Conservation (phyloP, 2,797 vertebrate species). For the Phaenicophaeus curvirostris region DNA sequence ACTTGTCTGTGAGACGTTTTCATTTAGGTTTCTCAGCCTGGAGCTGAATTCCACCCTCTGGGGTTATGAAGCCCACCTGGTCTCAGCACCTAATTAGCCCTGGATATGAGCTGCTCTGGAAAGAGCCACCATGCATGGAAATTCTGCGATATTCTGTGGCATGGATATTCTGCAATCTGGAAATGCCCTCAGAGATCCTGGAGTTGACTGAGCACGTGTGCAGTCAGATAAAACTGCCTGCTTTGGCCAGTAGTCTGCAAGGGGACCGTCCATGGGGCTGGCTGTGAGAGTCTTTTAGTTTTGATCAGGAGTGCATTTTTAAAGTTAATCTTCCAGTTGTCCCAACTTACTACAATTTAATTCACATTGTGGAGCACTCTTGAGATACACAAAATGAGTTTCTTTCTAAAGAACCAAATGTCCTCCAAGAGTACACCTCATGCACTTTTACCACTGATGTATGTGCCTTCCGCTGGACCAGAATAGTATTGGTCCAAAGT, state of each 20-base stretch:
- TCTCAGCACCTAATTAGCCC: neutral
- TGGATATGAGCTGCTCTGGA: neutral
- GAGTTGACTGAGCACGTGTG: neutral
- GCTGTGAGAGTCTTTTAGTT: neutral
- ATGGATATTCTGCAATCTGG: neutral
- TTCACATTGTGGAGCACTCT: neutral
- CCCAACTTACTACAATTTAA: neutral
- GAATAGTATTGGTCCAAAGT: neutral
- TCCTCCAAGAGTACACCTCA: neutral
- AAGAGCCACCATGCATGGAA: neutral
- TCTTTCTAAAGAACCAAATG: neutral
- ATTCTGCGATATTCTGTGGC: too few species aligned
- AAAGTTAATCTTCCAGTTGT: neutral
- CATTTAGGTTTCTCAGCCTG: neutral
- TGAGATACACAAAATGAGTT: neutral
- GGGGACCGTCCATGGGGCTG: neutral
- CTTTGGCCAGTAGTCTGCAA: neutral
- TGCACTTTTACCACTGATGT: neutral
- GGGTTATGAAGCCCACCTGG: neutral
- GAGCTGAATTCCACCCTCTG: neutral
- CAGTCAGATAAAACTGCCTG: neutral
- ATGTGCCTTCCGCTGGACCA: neutral
- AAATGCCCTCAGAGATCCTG: neutral
- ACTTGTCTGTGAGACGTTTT: neutral
- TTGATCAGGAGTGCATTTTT: neutral